Base-by-base conservation (phyloP, 53 echinoderm and acorn worm genomes). In the Astropecten irregularis region DNA sequence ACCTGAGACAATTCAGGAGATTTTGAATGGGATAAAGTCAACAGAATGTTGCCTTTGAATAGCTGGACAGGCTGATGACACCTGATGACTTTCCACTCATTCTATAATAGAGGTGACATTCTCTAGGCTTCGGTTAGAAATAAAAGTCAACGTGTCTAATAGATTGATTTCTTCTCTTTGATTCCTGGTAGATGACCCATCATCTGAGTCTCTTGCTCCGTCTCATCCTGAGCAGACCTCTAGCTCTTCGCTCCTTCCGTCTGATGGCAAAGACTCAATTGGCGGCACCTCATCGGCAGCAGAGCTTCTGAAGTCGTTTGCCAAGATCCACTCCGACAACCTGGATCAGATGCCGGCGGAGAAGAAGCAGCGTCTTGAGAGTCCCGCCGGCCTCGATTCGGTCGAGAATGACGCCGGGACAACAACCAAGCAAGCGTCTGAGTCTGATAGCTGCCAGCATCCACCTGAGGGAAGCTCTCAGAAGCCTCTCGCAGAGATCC, bases 251-350 rank as follows among this genome's bases (percentile, higher is more conserved):
- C 16, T 3, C 29, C 35, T 9, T 13, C 71, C 8, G n/a, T 51
- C 71, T 49, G 13, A 19, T 2, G 21, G 33, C 52, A 31, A 71
- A 71, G 71, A 71, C 44, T 49, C 52, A 10, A 19, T 71, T 18
- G 9, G 25, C 44, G 29, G 42, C 11, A 2, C 68, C 6, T 27
- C 50, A 9, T 50, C 52, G 1, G 71, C 71, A n/a, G 71, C 71
- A 8, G 71, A 49, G 35, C 71, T 71, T 13, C 71, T 71, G 16
- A 71, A 71, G 23, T 71, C 71, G 50, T 33, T 71, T 0, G 71
- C 71, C 19, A 32, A 71, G 71, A 49, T 71, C 71, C 71, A 71
- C 71, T 50, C 49, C 2, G 71, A 51, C 20, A 71, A 15, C 11
- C 71, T 18, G 19, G 71, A 49, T 4, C 50, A 33, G 9, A 18